phyloP scores from a whole-genome alignment of 2,888 invertebrate genomes.

The Eristalis intricaria region DNA sequence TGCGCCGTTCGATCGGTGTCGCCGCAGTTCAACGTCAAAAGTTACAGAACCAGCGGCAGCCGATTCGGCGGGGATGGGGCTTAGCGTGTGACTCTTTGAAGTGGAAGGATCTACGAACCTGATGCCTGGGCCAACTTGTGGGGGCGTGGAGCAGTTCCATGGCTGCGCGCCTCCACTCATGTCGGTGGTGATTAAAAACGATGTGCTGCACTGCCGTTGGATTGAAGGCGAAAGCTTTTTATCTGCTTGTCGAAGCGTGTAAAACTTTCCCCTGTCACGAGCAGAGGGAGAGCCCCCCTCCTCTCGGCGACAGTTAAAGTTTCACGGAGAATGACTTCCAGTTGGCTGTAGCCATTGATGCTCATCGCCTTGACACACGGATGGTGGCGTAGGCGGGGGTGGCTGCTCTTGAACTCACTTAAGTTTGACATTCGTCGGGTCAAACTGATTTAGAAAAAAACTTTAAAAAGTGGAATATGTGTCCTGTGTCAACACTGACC shows the following conservation, averaged over 20 bases:
- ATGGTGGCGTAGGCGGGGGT: background rate
- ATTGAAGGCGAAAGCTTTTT: slow-evolving; percentile 34
- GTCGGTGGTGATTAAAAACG: slow-evolving; percentile 53
- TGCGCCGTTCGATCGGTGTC: slow-evolving; percentile 28
- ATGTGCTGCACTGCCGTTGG: slow-evolving; percentile 18
- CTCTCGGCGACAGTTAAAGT: slow-evolving; percentile 1
- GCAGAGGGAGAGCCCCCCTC: background rate
- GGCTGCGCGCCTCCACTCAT: slow-evolving; percentile 6
- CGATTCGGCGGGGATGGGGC: background rate
- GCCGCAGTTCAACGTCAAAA: slow-evolving; percentile 7
- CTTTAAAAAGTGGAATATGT: background rate
- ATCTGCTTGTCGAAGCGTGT: slow-evolving; percentile 41
- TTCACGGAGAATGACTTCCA: background rate
- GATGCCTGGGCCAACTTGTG: background rate
- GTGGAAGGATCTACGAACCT: slow-evolving; percentile 54
- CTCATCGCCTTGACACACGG: slow-evolving; percentile 7
- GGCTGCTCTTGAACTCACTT: background rate
- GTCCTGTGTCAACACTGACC: slow-evolving; percentile 17
- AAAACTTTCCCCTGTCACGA: slow-evolving; percentile 11
- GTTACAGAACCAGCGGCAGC: background rate
- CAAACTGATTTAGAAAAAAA: background rate
- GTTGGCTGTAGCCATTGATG: background rate
- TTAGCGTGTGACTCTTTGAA: slow-evolving; percentile 49
- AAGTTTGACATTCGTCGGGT: slow-evolving; percentile 1
- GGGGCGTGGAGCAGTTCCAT: background rate